These are phyloP conservation scores for Chloropsis hardwickii DNA, from an alignment of 2,113 vertebrate genomes.

Conservation along the genomic window DNA sequence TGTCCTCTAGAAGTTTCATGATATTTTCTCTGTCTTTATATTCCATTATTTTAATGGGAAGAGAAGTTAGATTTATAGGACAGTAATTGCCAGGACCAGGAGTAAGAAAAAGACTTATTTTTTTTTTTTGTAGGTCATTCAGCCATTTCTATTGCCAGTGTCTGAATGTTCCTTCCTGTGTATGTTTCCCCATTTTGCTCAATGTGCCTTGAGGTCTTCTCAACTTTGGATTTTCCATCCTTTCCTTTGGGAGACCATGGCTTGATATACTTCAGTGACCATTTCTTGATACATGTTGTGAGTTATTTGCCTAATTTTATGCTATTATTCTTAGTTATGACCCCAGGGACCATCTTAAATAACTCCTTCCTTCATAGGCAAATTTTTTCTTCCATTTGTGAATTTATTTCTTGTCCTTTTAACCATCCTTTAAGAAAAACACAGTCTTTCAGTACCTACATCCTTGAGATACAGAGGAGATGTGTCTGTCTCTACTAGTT, in stretches of 20 bases:
- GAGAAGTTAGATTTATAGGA: constrained; percentile 51
- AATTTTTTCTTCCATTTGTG: not conserved
- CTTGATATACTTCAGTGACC: not conserved
- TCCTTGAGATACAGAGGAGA: not conserved
- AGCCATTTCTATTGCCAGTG: not conserved
- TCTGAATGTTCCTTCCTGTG: not conserved
- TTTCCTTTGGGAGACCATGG: not conserved
- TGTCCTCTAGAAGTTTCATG: constrained; percentile 37
- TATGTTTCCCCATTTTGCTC: not conserved
- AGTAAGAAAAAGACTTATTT: not conserved
- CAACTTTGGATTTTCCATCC: not conserved
- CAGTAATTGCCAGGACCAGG: constrained; percentile 16
- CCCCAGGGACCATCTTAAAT: not conserved
- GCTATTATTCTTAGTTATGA: not conserved
- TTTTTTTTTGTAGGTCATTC: constrained; percentile 43
- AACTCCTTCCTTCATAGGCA: not conserved
- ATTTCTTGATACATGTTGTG: not conserved
- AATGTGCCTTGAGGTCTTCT: not conserved
- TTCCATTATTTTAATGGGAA: constrained; percentile 57
- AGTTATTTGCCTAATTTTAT: not conserved
- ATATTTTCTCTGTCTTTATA: constrained; percentile 14
- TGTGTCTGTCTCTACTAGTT: not conserved
- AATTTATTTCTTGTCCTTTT: not conserved
- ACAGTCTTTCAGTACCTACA: not conserved
- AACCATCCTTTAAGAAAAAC: not conserved